These are phyloP conservation scores for Formicarius rufipectus DNA, from an alignment of 2,113 vertebrate species.

Conservation along the genomic window DNA sequence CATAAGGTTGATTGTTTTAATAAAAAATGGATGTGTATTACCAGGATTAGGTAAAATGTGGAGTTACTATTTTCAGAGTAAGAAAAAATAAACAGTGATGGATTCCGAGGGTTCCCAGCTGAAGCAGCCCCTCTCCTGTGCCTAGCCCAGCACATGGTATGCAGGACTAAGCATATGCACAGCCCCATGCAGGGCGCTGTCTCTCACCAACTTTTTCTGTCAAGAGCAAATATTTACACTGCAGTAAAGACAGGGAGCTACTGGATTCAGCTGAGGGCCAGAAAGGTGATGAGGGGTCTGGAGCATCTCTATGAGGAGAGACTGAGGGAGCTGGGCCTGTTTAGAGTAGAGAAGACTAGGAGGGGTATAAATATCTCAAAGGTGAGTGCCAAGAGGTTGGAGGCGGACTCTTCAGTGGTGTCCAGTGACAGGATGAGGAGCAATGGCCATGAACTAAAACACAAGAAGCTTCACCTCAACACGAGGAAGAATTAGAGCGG, in stretches of 20 bases:
- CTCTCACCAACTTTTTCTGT: not conserved
- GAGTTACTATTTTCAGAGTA: not conserved
- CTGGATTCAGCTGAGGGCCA: too few relatives aligned
- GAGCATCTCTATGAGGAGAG: not conserved
- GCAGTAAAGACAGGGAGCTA: not conserved
- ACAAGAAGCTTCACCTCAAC: not conserved
- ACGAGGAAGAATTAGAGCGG: not conserved
- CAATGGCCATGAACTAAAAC: not conserved
- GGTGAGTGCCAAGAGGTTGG: not conserved
- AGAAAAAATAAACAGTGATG: not conserved
- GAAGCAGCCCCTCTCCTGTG: not conserved
- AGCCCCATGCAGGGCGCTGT: not conserved
- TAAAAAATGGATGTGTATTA: not conserved
- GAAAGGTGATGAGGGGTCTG: not conserved
- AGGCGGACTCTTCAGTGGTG: not conserved
- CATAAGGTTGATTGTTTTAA: not conserved
- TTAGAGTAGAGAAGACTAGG: not conserved
- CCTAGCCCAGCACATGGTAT: not conserved
- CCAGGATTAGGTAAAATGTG: rapidly evolving
- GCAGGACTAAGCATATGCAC: not conserved
- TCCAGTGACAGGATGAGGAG: not conserved
- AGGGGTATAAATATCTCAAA: not conserved
- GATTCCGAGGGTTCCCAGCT: not conserved
- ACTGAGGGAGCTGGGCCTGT: not conserved
- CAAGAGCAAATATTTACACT: not conserved